Conservation (phyloP, 1,140 invertebrate species). For the Frieseomelitta varia region DNA sequence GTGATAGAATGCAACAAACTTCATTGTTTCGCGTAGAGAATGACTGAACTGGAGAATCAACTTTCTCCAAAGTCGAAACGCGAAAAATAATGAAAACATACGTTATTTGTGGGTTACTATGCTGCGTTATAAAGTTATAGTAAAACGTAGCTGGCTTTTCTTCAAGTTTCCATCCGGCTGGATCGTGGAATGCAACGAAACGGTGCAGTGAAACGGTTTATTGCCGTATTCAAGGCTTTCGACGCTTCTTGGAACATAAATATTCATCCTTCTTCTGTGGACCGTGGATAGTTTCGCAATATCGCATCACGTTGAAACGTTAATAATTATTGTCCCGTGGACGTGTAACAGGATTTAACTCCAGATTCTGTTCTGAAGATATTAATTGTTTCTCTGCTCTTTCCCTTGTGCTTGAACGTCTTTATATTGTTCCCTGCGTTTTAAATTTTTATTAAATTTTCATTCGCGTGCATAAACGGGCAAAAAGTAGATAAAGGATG, state of each 20-base stretch:
- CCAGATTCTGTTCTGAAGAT: not conserved
- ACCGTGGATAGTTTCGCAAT: slow-evolving; percentile 53
- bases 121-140: not conserved
- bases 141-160: slow-evolving; percentile 5
- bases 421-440: no score
- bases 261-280: slow-evolving; percentile 59
- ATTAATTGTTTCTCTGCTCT: not conserved
- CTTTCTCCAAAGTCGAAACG: not conserved
- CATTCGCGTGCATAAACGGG: no score
- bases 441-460: no score
- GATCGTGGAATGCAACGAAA: slow-evolving; percentile 58
- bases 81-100: not conserved
- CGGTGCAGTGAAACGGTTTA: slow-evolving; percentile 63
- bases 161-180: slow-evolving; percentile 10
- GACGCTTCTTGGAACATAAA: slow-evolving; percentile 58
- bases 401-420: no score
- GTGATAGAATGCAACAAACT: not conserved
- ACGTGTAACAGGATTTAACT: slow-evolving; percentile 8
- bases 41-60: not conserved
- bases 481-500: no score
- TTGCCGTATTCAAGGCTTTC: slow-evolving; percentile 52
- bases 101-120: slow-evolving; percentile 18
- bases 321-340: slow-evolving; percentile 32
- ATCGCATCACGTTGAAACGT: slow-evolving; percentile 35
- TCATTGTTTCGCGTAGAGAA: not conserved